These are phyloP conservation scores for Epinotia bilunana DNA, from an alignment of 2,888 invertebrate species.

Conservation along the genomic window DNA sequence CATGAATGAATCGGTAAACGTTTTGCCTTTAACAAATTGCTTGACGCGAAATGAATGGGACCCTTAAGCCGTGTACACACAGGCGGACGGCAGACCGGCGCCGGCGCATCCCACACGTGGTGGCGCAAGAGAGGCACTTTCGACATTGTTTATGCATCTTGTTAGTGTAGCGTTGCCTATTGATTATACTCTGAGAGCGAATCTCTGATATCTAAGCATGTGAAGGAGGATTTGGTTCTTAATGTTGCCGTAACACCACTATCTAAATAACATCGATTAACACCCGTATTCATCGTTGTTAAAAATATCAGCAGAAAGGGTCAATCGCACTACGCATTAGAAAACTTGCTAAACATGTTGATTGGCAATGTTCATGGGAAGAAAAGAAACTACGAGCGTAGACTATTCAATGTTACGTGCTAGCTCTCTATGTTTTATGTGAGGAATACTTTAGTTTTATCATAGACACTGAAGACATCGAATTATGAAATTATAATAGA, in stretches of 20 bases:
- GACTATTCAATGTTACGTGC: background rate
- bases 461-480: too few relatives aligned
- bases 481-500: too few relatives aligned
- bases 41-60: conserved; percentile 82
- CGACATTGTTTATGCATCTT: conserved; percentile 76
- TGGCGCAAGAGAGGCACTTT: conserved; percentile 82
- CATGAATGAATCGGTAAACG: conserved; percentile 80
- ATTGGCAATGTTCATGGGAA: conserved; percentile 12
- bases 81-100: conserved; percentile 69
- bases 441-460: too few relatives aligned
- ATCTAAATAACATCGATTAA: conserved; percentile 53
- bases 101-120: conserved; percentile 81
- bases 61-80: conserved; percentile 72
- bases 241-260: conserved; percentile 58
- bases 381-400: background rate
- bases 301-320: conserved; percentile 47
- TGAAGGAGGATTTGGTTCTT: conserved; percentile 56
- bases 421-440: too few relatives aligned
- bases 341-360: conserved; percentile 35
- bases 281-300: conserved; percentile 51
- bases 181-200: conserved; percentile 71
- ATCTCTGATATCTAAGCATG: conserved; percentile 59
- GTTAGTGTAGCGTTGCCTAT: conserved; percentile 73
- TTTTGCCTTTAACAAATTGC: conserved; percentile 80
- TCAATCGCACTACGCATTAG: conserved; percentile 45